Evolutionary conservation across 2,797 vertebrate species (phyloP).

Genomic region (Diglossa cyanea): DNA sequence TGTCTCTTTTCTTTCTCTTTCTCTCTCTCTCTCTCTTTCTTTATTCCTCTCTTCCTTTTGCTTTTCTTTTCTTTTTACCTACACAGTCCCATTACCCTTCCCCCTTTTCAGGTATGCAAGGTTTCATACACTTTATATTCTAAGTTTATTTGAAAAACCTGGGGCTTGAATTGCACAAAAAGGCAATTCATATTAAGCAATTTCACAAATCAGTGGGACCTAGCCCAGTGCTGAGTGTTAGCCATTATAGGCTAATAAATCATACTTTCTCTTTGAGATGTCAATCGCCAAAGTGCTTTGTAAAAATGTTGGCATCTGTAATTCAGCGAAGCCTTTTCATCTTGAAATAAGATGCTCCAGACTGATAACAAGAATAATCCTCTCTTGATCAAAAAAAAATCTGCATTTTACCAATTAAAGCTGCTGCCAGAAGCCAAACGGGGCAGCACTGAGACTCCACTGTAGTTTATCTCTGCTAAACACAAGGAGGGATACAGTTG

Average conservation of each 20-base stretch:
- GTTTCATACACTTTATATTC: conserved; percentile 55
- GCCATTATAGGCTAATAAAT: conserved; percentile 96
- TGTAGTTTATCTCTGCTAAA: conserved; percentile 90
- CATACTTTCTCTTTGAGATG: conserved; percentile 94
- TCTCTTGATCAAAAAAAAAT: conserved; percentile 96
- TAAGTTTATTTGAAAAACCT: conserved; percentile 79
- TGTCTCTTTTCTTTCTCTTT: not conserved
- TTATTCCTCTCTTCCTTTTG: not conserved
- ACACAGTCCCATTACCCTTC: conserved; percentile 41
- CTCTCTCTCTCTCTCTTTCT: not conserved
- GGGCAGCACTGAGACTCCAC: conserved; percentile 80
- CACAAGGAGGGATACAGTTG: conserved; percentile 83
- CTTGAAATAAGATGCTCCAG: conserved; percentile 94
- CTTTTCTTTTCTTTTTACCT: not conserved
- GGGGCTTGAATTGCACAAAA: conserved; percentile 71
- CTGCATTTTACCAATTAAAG: conserved; percentile 99
- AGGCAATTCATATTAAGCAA: conserved; percentile 86
- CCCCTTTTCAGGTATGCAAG: conserved; percentile 36
- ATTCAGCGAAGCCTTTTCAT: conserved; percentile 97
- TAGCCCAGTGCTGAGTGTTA: conserved; percentile 87
- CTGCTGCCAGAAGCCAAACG: conserved; percentile 87
- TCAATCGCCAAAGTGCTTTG: conserved; percentile 90
- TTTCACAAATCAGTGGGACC: conserved; percentile 90
- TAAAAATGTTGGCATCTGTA: conserved; percentile 91
- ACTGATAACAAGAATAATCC: conserved; percentile 98